phyloP scores from a whole-genome alignment of 2,888 invertebrate species.

The Macaria liturata region DNA sequence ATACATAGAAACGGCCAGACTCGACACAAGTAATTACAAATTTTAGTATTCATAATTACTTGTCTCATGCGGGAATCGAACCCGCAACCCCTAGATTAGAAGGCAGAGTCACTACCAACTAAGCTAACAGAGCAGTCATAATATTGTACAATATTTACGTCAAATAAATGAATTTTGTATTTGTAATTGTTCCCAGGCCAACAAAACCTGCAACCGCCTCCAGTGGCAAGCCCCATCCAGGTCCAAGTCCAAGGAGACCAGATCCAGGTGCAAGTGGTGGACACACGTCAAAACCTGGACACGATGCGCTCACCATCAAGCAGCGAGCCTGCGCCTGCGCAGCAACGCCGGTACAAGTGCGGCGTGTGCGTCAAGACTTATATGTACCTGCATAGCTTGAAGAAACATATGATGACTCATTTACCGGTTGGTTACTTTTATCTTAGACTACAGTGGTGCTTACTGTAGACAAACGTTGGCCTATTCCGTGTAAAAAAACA shows the following conservation, averaged over 20 bases:
- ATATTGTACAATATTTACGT: too few relatives aligned
- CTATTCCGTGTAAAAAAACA: too few relatives aligned
- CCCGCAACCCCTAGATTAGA: too few relatives aligned
- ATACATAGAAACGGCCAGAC: too few relatives aligned
- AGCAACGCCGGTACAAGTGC: slow-evolving; percentile 68
- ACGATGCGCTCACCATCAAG: not conserved
- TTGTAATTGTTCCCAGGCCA: slow-evolving; percentile 4
- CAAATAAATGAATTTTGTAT: too few relatives aligned
- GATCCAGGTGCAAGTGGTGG: not conserved
- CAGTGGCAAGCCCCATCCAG: slow-evolving; percentile 37
- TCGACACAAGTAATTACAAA: too few relatives aligned
- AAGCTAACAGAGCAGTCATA: too few relatives aligned
- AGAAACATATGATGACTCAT: slow-evolving; percentile 75
- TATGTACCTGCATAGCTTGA: slow-evolving; percentile 75
- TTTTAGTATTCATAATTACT: too few relatives aligned
- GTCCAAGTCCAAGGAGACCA: slow-evolving; percentile 27
- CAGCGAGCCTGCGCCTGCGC: slow-evolving; percentile 21
- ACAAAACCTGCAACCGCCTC: slow-evolving; percentile 10
- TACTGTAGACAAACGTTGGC: too few relatives aligned
- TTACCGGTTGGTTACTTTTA: slow-evolving; percentile 49
- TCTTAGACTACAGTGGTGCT: too few relatives aligned
- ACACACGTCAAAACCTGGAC: not conserved
- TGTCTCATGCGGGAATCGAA: too few relatives aligned
- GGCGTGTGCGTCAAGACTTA: slow-evolving; percentile 74
- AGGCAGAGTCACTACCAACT: too few relatives aligned